A percentile compares a stretch with the other conserved stretches of the same genome.
Evolutionary conservation across 2,888 invertebrate genomes (phyloP).

Genomic region (Apamea monoglypha): DNA sequence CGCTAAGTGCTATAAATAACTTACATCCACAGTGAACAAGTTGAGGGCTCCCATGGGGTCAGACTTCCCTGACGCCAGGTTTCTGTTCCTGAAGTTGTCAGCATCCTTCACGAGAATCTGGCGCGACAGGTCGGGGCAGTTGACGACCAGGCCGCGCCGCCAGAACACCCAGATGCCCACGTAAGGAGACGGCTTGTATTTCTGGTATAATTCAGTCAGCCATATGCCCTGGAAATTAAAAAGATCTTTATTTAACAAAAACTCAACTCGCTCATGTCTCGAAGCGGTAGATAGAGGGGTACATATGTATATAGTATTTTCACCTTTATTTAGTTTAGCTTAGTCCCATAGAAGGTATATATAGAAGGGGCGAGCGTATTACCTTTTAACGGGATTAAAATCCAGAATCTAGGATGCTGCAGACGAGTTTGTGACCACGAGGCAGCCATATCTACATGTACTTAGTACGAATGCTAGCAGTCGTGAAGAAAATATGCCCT

Average conservation of each 20-base stretch:
- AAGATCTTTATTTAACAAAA: not conserved
- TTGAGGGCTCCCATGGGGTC: constrained; percentile 76
- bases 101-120: constrained; percentile 75
- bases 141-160: constrained; percentile 76
- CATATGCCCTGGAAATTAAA: constrained; percentile 66
- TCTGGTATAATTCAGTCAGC: constrained; percentile 68
- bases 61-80: constrained; percentile 65
- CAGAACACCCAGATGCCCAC: constrained; percentile 80
- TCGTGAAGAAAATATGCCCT: not conserved
- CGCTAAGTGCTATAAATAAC: constrained; percentile 47
- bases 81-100: constrained; percentile 72
- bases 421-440: not conserved
- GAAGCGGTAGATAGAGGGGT: not conserved
- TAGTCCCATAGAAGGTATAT: not conserved
- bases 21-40: constrained; percentile 79
- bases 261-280: not conserved
- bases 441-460: no score
- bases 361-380: not conserved
- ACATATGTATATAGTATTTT: not conserved
- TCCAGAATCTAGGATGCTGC: not conserved
- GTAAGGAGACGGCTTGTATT: constrained; percentile 67
- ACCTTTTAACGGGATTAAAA: not conserved
- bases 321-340: not conserved
- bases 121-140: constrained; percentile 72
- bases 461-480: no score